Percentiles rank a stretch among this genome's conserved stretches.
Conservation (phyloP, 2,113 vertebrate genomes). For the Salminus brasiliensis region DNA sequence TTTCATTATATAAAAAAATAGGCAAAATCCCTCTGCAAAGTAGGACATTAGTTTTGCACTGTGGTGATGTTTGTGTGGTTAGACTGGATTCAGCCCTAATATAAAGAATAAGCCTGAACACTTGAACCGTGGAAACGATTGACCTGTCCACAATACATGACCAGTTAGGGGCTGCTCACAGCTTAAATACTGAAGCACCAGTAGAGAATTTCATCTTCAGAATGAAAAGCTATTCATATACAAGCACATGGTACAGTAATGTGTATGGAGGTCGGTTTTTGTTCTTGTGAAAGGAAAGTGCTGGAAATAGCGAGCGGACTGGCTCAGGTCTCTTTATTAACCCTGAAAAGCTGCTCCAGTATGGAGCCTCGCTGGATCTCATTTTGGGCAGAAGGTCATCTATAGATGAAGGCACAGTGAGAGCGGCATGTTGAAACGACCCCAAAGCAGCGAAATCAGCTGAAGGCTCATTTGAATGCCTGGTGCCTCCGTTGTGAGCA, state of each 20-base stretch:
- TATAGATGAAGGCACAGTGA: constrained; percentile 14
- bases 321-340: too few relatives aligned
- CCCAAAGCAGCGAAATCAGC: not conserved
- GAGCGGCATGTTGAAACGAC: not conserved
- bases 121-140: not conserved
- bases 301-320: not conserved
- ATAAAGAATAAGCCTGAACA: too few relatives aligned
- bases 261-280: not conserved
- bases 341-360: not conserved
- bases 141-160: not conserved
- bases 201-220: not conserved
- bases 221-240: not conserved
- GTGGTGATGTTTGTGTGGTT: too few relatives aligned
- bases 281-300: not conserved
- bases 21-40: too few relatives aligned
- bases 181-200: not conserved
- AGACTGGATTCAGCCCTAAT: too few relatives aligned
- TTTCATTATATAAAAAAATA: too few relatives aligned
- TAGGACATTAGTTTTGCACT: too few relatives aligned
- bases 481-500: not conserved
- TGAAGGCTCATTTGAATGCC: not conserved
- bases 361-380: constrained; percentile 14
- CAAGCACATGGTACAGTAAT: not conserved
- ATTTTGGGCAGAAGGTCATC: constrained; percentile 34
- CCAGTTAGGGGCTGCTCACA: not conserved